phyloP scores from a whole-genome alignment of 1,140 invertebrate species.

The Ips typographus region DNA sequence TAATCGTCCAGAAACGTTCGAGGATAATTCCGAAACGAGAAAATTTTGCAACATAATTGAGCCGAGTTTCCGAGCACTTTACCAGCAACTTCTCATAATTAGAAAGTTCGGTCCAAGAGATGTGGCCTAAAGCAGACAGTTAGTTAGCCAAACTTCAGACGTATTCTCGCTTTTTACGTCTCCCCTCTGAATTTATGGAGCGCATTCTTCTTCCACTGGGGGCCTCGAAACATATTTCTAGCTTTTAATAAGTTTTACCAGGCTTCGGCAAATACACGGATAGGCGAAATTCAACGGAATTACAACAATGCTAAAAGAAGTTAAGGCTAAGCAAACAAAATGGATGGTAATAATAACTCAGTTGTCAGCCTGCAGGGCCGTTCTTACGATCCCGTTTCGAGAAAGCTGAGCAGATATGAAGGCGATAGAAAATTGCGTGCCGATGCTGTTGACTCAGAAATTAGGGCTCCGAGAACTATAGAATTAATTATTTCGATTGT shows the following conservation, averaged over 20 bases:
- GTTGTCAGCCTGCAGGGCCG: not conserved
- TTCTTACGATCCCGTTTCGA: conserved; percentile 2
- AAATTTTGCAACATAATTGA: not conserved
- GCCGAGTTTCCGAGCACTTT: not conserved
- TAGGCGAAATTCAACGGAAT: not conserved
- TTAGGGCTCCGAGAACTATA: no score
- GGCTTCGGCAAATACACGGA: not conserved
- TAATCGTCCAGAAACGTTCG: no score
- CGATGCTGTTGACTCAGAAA: no score
- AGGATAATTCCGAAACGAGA: no score
- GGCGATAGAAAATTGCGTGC: not conserved
- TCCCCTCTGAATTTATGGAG: not conserved
- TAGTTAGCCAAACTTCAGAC: conserved; percentile 9
- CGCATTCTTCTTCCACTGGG: not conserved
- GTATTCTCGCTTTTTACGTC: not conserved
- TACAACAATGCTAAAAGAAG: not conserved
- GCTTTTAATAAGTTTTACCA: conserved; percentile 1
- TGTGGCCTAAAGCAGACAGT: conserved; percentile 11
- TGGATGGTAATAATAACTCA: not conserved
- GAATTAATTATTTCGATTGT: no score
- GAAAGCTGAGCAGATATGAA: not conserved
- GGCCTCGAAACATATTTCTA: not conserved
- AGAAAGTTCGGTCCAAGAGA: not conserved
- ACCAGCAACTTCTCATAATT: not conserved
- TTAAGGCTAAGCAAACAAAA: not conserved